Evolutionary conservation across 1,140 invertebrate genomes (phyloP).

Genomic region (Sinonovacula constricta): DNA sequence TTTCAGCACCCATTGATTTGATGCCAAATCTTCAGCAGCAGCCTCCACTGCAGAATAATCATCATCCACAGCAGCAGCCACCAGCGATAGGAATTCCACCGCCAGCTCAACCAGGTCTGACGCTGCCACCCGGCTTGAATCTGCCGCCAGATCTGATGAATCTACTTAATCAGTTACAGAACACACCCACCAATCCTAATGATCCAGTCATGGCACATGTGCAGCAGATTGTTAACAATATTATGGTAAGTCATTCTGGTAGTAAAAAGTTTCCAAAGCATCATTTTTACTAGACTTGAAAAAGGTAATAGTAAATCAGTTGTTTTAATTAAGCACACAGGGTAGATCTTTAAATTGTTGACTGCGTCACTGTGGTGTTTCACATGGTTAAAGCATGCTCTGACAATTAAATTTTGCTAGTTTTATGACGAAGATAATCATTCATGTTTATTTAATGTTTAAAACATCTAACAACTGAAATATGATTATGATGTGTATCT

Average conservation of each 20-base stretch:
- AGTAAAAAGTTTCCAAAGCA: no score
- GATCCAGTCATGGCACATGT: slow-evolving; percentile 62
- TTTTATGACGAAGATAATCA: no score
- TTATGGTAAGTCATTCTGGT: slow-evolving; percentile 69
- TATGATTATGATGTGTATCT: no score
- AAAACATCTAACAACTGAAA: no score
- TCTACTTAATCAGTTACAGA: slow-evolving; percentile 66
- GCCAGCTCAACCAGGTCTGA: not conserved
- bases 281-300: no score
- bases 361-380: no score
- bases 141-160: slow-evolving; percentile 68
- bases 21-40: not conserved
- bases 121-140: slow-evolving; percentile 24
- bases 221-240: slow-evolving; percentile 63
- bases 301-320: no score
- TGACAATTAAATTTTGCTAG: no score
- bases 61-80: not conserved
- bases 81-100: not conserved
- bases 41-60: not conserved
- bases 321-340: no score
- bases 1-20: not conserved
- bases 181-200: slow-evolving; percentile 43
- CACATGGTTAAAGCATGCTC: no score
- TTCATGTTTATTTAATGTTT: no score
- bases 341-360: no score